Percentiles rank a stretch among this genome's conserved stretches.
Evolutionary conservation across 2,888 invertebrate species (phyloP).

Genomic region (Acleris laterana): DNA sequence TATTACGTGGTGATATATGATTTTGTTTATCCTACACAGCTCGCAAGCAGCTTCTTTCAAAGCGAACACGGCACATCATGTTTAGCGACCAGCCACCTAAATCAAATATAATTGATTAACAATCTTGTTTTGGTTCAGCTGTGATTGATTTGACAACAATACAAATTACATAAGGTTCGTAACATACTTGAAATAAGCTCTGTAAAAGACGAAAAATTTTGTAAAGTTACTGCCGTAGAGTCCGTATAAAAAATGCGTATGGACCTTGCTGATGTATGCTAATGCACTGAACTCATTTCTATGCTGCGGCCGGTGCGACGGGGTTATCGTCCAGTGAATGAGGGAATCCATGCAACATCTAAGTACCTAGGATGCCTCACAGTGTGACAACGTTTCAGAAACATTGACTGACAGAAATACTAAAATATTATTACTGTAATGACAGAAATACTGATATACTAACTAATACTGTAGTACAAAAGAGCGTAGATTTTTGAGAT

Average conservation of each 20-base stretch:
- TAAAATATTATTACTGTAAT: too few relatives aligned
- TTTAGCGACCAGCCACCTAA: slow-evolving; percentile 9
- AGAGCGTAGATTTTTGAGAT: too few relatives aligned
- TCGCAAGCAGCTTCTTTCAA: neutral
- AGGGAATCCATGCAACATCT: too few relatives aligned
- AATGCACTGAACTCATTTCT: slow-evolving; percentile 25
- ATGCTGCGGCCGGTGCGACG: slow-evolving; percentile 7
- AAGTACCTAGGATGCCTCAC: too few relatives aligned
- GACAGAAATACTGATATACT: too few relatives aligned
- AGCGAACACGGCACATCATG: slow-evolving; percentile 8
- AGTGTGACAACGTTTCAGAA: too few relatives aligned
- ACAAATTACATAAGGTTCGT: neutral
- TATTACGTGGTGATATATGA: slow-evolving; percentile 2
- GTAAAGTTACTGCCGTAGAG: neutral
- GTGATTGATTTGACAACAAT: slow-evolving; percentile 18
- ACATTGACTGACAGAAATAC: too few relatives aligned
- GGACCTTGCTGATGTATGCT: slow-evolving; percentile 15
- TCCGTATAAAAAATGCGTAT: slow-evolving; percentile 10
- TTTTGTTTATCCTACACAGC: neutral
- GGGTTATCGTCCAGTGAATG: slow-evolving; percentile 6
- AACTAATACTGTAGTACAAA: too few relatives aligned
- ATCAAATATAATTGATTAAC: slow-evolving; percentile 8
- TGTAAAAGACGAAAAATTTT: neutral
- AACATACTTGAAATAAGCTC: neutral
- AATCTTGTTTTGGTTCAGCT: slow-evolving; percentile 19